These are phyloP conservation scores for Tylochromis polylepis DNA, from an alignment of 2,113 vertebrate genomes.

Conservation along the genomic window DNA sequence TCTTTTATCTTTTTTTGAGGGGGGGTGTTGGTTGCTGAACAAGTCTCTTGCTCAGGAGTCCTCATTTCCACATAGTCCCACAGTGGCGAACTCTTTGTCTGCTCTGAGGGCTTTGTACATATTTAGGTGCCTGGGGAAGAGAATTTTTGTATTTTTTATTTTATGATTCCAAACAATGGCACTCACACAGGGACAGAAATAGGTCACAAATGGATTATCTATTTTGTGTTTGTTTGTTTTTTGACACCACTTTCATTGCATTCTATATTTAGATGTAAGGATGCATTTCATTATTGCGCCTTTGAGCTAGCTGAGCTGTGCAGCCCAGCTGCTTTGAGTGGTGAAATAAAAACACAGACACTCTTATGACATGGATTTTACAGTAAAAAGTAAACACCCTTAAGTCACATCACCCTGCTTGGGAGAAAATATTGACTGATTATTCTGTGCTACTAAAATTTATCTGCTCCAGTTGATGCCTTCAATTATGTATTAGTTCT, in stretches of 20 bases:
- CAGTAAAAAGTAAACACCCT: background rate
- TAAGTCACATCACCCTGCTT: background rate
- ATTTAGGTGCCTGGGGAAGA: constrained; percentile 46
- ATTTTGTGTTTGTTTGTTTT: constrained; percentile 51
- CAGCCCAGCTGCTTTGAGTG: constrained; percentile 1
- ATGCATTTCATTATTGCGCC: constrained; percentile 39
- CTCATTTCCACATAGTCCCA: constrained; percentile 47
- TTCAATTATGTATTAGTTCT: background rate
- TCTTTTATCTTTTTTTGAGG: background rate
- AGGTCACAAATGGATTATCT: constrained; percentile 70
- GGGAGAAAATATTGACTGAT: background rate
- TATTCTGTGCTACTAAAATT: background rate
- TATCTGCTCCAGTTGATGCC: background rate
- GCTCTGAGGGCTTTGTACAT: constrained; percentile 61
- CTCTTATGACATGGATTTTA: background rate
- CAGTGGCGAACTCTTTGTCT: constrained; percentile 53
- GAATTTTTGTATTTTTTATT: constrained; percentile 12
- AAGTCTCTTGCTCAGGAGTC: constrained; percentile 36
- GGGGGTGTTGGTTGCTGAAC: constrained; percentile 33
- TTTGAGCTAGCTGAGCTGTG: constrained; percentile 31
- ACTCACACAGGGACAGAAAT: constrained; percentile 66
- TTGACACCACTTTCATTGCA: constrained; percentile 52
- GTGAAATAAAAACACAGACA: background rate
- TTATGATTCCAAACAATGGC: constrained; percentile 56
- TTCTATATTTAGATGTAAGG: constrained; percentile 52